Conservation (phyloP, 2,888 invertebrate species). For the Biston stratarius region DNA sequence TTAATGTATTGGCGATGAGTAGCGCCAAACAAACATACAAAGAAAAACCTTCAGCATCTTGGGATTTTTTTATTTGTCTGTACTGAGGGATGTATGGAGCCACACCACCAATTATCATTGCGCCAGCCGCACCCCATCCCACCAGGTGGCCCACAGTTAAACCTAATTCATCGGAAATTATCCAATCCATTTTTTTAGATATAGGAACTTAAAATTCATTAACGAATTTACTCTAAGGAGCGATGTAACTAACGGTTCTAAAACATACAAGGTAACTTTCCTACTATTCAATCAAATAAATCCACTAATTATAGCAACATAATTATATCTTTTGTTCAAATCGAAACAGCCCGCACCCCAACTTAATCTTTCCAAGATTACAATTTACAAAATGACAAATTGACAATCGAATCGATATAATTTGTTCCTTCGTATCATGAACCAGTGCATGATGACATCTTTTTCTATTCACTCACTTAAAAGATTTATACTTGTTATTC, state of each 20-base stretch:
- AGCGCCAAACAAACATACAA: constrained; percentile 98
- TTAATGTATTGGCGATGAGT: constrained; percentile 97
- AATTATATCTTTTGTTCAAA: constrained; percentile 1
- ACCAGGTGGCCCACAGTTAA: constrained; percentile 91
- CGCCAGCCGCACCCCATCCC: constrained; percentile 93
- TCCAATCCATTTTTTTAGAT: constrained; percentile 89
- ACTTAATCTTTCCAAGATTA: constrained; percentile 7
- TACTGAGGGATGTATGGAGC: constrained; percentile 99
- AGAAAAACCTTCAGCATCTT: constrained; percentile 99
- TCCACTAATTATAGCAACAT: constrained; percentile 2
- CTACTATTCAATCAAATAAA: constrained; percentile 12
- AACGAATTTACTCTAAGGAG: not conserved
- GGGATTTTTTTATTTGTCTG: constrained; percentile 94
- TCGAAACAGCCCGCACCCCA: constrained; percentile 17
- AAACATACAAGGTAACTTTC: constrained; percentile 9
- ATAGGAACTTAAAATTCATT: constrained; percentile 12
- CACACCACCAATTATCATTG: constrained; percentile 98
- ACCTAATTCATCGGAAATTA: constrained; percentile 91
- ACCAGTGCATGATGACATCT: not conserved
- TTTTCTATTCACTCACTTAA: not conserved
- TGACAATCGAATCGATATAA: constrained; percentile 32
- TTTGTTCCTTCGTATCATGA: not conserved
- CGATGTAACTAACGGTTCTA: not conserved
- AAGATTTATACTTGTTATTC: no score
- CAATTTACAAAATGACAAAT: constrained; percentile 13